Percentiles rank a stretch among this genome's conserved stretches.
phyloP scores from a whole-genome alignment of 2,113 vertebrate species.

The Zootoca vivipara region DNA sequence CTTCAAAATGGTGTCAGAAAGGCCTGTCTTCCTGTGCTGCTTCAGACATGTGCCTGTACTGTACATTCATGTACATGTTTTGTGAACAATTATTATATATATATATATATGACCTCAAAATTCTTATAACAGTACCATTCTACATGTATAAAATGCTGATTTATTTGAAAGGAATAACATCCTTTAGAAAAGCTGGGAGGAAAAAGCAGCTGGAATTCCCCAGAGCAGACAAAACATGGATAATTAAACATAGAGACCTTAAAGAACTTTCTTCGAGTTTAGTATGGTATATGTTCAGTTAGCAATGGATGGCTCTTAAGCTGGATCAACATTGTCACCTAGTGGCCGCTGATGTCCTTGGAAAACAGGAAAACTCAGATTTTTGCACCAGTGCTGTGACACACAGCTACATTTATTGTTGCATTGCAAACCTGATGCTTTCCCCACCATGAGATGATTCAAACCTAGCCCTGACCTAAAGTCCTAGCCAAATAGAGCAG shows the following conservation, averaged over 20 bases:
- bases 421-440: neutral
- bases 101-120: too few relatives aligned
- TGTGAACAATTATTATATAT: too few relatives aligned
- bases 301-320: slow-evolving; percentile 1
- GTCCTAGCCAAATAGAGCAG: neutral
- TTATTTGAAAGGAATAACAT: neutral
- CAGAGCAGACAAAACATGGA: neutral
- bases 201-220: neutral
- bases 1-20: too few relatives aligned
- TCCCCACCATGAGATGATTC: neutral
- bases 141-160: neutral
- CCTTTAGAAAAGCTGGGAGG: neutral
- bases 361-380: neutral
- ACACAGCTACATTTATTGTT: neutral
- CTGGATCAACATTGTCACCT: slow-evolving; percentile 60
- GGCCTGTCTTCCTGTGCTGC: too few relatives aligned
- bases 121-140: too few relatives aligned
- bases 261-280: neutral
- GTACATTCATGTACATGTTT: too few relatives aligned
- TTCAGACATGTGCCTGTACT: too few relatives aligned
- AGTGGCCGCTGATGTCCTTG: slow-evolving; percentile 34
- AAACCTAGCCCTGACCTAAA: neutral
- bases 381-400: neutral
- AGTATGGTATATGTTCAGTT: fast-evolving
- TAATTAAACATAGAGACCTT: neutral